These are phyloP conservation scores for Proteles cristata DNA, from an alignment of 2,113 vertebrate species.

Conservation along the genomic window DNA sequence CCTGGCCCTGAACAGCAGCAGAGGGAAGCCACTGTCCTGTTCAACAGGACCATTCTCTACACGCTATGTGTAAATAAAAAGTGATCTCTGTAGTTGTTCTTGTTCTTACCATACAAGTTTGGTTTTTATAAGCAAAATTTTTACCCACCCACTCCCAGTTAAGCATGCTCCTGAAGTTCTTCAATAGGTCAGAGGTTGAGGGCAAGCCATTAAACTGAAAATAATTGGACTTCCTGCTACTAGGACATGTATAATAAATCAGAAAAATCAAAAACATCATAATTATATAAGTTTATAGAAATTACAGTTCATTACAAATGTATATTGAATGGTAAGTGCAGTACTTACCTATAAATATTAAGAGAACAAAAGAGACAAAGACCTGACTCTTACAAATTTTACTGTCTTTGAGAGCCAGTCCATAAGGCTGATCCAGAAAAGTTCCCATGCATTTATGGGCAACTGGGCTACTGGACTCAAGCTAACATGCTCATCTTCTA, in stretches of 20 bases:
- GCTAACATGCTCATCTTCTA: accelerated
- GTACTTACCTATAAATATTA: not conserved
- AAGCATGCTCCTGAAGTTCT: conserved; percentile 32
- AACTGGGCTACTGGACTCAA: not conserved
- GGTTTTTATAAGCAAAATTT: not conserved
- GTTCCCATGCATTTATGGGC: not conserved
- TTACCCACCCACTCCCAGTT: not conserved
- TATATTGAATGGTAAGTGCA: not conserved
- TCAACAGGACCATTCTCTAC: accelerated
- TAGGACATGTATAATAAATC: conserved; percentile 29
- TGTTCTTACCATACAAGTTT: not conserved
- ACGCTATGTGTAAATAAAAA: not conserved
- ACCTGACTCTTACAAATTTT: conserved; percentile 6
- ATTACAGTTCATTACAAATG: conserved; percentile 35
- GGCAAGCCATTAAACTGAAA: conserved; percentile 44
- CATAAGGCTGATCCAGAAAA: not conserved
- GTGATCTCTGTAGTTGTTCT: not conserved
- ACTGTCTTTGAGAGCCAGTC: not conserved
- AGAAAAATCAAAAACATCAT: not conserved
- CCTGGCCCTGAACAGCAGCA: not conserved
- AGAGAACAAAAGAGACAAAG: not conserved
- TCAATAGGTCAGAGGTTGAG: conserved; percentile 49
- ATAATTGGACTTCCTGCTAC: conserved; percentile 28
- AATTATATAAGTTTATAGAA: conserved; percentile 2
- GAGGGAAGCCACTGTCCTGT: accelerated